Evolutionary conservation across 2,113 vertebrate species (phyloP).

Genomic region (Camarhynchus parvulus): DNA sequence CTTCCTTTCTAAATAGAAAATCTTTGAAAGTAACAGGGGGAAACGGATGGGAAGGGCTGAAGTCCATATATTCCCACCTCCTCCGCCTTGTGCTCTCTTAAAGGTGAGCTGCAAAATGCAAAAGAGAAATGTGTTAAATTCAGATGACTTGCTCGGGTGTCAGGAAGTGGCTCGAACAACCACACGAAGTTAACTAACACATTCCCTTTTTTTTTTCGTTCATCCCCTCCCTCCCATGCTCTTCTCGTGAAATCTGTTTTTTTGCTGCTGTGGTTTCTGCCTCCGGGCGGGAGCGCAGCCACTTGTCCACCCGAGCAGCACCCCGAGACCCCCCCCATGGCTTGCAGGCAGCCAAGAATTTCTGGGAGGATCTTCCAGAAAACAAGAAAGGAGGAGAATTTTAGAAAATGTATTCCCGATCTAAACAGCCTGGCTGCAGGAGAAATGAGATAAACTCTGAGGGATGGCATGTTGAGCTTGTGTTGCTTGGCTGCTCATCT

Average conservation of each 20-base stretch:
- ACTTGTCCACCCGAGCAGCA: constrained; percentile 26
- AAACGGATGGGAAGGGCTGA: constrained; percentile 66
- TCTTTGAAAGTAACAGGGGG: constrained; percentile 72
- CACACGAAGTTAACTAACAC: constrained; percentile 60
- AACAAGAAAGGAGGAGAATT: neutral
- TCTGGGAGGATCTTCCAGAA: constrained; percentile 31
- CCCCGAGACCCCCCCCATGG: neutral
- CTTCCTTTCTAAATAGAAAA: constrained; percentile 67
- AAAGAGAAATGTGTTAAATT: constrained; percentile 71
- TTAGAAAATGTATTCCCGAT: neutral
- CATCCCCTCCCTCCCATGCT: neutral
- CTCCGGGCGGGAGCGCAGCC: neutral
- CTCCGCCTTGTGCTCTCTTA: constrained; percentile 66
- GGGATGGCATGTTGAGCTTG: neutral
- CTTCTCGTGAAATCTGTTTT: constrained; percentile 26
- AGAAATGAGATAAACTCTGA: neutral
- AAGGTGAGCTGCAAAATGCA: constrained; percentile 72
- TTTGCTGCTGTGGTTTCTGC: constrained; percentile 40
- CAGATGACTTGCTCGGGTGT: constrained; percentile 65
- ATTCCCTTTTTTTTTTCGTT: constrained; percentile 20
- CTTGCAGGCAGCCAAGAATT: constrained; percentile 3
- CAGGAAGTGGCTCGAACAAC: constrained; percentile 65
- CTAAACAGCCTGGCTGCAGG: neutral
- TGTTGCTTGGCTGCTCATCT: neutral
- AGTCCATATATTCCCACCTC: constrained; percentile 69